Evolutionary conservation across 2,888 invertebrate species (phyloP).

Genomic region (Melanotus villosus): DNA sequence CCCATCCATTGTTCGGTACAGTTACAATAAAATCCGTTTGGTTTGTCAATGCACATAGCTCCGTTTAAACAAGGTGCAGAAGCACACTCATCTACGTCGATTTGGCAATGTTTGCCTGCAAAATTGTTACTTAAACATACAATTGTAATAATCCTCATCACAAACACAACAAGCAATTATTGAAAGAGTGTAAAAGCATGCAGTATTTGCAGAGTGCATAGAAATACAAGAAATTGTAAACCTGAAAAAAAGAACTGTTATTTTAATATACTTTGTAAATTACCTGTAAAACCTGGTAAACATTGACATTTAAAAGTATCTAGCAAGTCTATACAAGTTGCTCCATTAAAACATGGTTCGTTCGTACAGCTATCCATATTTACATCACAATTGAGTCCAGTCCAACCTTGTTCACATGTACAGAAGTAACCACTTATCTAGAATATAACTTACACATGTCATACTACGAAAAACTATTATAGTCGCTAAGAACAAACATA

Average conservation of each 20-base stretch:
- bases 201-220: constrained; percentile 33
- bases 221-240: constrained; percentile 27
- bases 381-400: constrained; percentile 73
- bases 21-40: constrained; percentile 72
- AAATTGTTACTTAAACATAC: neutral
- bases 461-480: too few relatives aligned
- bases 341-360: constrained; percentile 77
- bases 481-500: neutral
- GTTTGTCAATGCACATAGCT: constrained; percentile 70
- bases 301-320: constrained; percentile 74
- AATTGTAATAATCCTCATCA: too few relatives aligned
- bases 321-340: constrained; percentile 72
- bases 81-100: constrained; percentile 69
- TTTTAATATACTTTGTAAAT: neutral
- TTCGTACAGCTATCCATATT: constrained; percentile 72
- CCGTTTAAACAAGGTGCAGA: constrained; percentile 72
- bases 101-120: constrained; percentile 72
- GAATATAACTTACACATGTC: constrained; percentile 54
- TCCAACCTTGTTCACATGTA: constrained; percentile 80
- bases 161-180: constrained; percentile 23
- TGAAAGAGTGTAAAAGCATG: constrained; percentile 40
- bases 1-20: constrained; percentile 75
- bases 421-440: constrained; percentile 76
- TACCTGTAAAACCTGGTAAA: constrained; percentile 73
- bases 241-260: constrained; percentile 9